Base-by-base conservation (phyloP, 53 echinoderm and acorn worm species). In the Echinarachnius parma region DNA sequence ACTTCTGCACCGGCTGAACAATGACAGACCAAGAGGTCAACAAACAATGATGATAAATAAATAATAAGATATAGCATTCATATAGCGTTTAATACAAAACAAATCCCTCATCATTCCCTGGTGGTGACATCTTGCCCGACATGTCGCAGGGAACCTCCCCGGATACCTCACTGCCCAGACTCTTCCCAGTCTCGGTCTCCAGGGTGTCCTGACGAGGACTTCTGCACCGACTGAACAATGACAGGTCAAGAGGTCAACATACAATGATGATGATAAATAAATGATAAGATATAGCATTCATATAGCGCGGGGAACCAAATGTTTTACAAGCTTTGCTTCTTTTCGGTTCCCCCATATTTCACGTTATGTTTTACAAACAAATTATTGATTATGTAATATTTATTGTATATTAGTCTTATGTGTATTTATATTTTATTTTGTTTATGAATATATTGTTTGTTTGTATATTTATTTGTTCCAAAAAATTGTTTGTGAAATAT, bases 41-140 rank as follows among this genome's bases (percentile, higher is more conserved):
- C 21, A 14, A 3, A n/a, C n/a, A n/a, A n/a, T n/a, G n/a, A n/a
- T n/a, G 39, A 39, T 39, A 13, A 39, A 39, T 9, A 39, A 7
- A 39, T 7, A 39, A 39, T 39, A 39, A 39, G 7, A 39, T 7
- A 9, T 39, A 39, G 13, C 13, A 39, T 13, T 39, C 13, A 39
- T 39, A 39, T 39, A 13, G 7, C 7, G 39, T 13, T 13, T 39
- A 39, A 39, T 39, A 13, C 13, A 13, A 39, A 39, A 39, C 39
- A 39, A 98, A 84, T 2, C 90, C 90, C 33, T 90, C 90, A 31
- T 90, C 90, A 31, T 86, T 90, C 16, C 82, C 90, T 4, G 82
- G 90, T 1, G 90, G 85, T 28, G 86, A 82, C 36, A 75, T 65
- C 59, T 85, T 82, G 1, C 60, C 81, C 23, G 64, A 80, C 15